These are phyloP conservation scores for Ascaphus truei DNA, from an alignment of 2,113 vertebrate genomes.

Conservation along the genomic window DNA sequence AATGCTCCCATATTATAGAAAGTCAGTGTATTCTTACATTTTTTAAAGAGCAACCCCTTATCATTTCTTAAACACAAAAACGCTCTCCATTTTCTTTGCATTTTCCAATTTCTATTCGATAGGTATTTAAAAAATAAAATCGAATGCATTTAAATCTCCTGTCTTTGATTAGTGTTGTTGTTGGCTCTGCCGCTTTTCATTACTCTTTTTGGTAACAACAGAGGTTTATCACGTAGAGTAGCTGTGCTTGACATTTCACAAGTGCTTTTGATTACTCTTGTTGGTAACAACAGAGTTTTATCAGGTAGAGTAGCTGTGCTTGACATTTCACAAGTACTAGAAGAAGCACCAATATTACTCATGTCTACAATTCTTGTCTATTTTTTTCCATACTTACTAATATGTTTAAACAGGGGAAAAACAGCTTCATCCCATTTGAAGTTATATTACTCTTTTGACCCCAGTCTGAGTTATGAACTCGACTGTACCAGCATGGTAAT, in stretches of 20 bases:
- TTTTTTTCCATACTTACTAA: background rate
- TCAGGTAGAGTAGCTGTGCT: background rate
- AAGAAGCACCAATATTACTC: too few relatives aligned
- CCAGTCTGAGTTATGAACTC: too few relatives aligned
- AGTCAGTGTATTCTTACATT: too few relatives aligned
- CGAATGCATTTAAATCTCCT: background rate
- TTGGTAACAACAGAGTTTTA: slow-evolving; percentile 14
- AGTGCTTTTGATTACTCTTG: slow-evolving; percentile 8
- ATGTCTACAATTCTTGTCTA: background rate
- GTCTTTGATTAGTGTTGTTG: slow-evolving; percentile 1
- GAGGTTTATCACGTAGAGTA: background rate
- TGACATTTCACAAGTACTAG: slow-evolving; percentile 9
- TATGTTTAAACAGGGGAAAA: background rate
- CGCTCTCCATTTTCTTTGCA: too few relatives aligned
- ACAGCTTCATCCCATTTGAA: too few relatives aligned
- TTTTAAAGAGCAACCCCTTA: too few relatives aligned
- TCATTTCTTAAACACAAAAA: too few relatives aligned
- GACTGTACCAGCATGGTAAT: too few relatives aligned
- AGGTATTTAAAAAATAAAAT: too few relatives aligned
- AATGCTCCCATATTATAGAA: too few relatives aligned
- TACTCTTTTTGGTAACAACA: slow-evolving; percentile 4
- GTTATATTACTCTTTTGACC: too few relatives aligned
- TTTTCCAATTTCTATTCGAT: too few relatives aligned
- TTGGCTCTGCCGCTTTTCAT: slow-evolving; percentile 9
- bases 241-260: slow-evolving; percentile 10